Evolutionary conservation across 2,888 invertebrate genomes (phyloP).

Genomic region (Ellobium chinense): DNA sequence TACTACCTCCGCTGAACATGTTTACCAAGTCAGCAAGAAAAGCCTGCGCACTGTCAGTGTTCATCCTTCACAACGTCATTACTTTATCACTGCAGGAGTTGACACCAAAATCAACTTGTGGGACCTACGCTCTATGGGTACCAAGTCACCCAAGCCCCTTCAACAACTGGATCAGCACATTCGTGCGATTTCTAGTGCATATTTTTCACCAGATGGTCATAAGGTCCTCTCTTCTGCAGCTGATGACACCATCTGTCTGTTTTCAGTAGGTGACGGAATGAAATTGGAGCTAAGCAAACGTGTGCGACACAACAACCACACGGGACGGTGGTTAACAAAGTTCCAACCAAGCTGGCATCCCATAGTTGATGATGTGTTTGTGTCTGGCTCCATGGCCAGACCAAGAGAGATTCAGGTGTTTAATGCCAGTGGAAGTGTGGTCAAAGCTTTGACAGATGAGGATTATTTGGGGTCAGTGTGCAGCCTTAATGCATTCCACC

Average conservation of each 20-base stretch:
- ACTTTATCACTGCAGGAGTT: conserved; percentile 77
- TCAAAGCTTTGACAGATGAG: conserved; percentile 68
- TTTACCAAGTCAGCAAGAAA: conserved; percentile 57
- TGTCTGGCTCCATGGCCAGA: conserved; percentile 78
- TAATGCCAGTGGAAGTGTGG: conserved; percentile 65
- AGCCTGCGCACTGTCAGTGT: conserved; percentile 75
- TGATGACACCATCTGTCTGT: conserved; percentile 73
- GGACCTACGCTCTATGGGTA: conserved; percentile 75
- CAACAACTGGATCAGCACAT: conserved; percentile 58
- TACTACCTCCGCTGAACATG: conserved; percentile 53
- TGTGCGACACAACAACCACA: conserved; percentile 78
- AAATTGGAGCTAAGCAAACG: neutral
- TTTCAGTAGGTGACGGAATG: neutral
- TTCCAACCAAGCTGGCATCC: conserved; percentile 80
- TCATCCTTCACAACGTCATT: conserved; percentile 76
- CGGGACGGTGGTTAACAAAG: conserved; percentile 80
- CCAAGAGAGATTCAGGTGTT: conserved; percentile 79
- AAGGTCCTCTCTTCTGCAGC: conserved; percentile 77
- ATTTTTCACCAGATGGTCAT: conserved; percentile 80
- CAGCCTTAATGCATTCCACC: conserved; percentile 78
- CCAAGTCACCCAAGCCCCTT: conserved; percentile 60
- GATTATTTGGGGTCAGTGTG: conserved; percentile 75
- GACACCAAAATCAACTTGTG: conserved; percentile 74
- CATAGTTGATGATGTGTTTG: conserved; percentile 78
- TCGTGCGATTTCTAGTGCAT: conserved; percentile 75